Evolutionary conservation across 2,797 vertebrate genomes (phyloP), one percentile per base, ranked within the genome.

Genomic region (Schizopygopsis malacanthus): DNA sequence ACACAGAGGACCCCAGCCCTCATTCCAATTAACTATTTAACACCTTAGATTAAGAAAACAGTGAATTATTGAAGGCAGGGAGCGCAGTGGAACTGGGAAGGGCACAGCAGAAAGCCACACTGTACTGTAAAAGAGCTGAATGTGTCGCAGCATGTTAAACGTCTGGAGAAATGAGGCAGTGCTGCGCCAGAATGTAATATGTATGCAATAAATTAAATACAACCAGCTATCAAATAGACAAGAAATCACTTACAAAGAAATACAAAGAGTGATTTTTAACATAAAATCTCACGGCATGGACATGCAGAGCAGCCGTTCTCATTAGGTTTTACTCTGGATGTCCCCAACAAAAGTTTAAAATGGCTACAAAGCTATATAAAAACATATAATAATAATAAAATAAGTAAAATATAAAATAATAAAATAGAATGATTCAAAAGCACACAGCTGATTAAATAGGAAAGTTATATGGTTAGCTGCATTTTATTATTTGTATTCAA

Each of bases 21-120:
- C 63, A 43, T 37, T 54, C 78, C 18, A 67, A 87, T 89, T 87
- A 87, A 90, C 85, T 87, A 88, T 90, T 90, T 86, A 88, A 33
- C 81, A 84, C 75, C 80, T 88, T 77, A 86, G 80, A 85, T 88
- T 88, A 83, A 77, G 83, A 85, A 86, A 84, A 82, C 45, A 65
- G 79, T 87, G 80, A 89, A 90, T 89, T 83, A 89, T 88, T 89
- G 59, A 89, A 85, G 79, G 54, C 79, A 5, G 22, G 10, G 81
- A 11, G 41, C 83, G 5, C 52, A 16, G 33, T 37, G 86, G 83
- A 56, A 69, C 47, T 25, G 63, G n/a, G 78, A 71, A 47, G 63
- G 56, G 12, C 50, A 15, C 25, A 63, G 54, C 45, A 28, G 59
- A 70, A 37, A 79, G 25, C 61, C 56, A 63, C 13, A 59, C 67